Base-by-base conservation (phyloP, 2,888 invertebrate species). In the Podotricha telesiphe region DNA sequence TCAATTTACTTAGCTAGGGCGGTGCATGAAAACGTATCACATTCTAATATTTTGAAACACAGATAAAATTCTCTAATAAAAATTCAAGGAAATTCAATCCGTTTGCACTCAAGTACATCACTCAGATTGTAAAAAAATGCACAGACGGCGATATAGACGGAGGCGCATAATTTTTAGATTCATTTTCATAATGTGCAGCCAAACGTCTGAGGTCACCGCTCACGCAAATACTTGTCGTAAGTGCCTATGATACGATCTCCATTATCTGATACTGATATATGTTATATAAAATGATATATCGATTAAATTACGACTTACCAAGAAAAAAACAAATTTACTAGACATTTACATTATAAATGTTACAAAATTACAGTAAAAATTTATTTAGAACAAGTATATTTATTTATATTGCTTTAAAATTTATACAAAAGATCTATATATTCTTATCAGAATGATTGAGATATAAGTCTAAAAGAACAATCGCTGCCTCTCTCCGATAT, bases 21-120 rank as follows among this genome's bases (percentile, higher is more conserved):
- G 34, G 34, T 55, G 17, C 34, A 13, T 17, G 17, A 34, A 11
- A 55, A 19, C 5, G 17, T 17, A 17, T 40, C 28, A 45, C 58
- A 58, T 64, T 65, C 63, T 28, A 75, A 77, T 77, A 75, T 79
- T 78, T 77, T 78, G 76, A 82, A 83, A 86, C 84, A 76, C 80
- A 87, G 85, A 87, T 80, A 76, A 77, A 87, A 80, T 76, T 80
- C 71, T 68, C 86, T 87, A 82, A 89, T 93, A 86, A 88, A 93
- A 92, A 93, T 93, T 93, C 92, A 93, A 93, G 91, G 91, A 91
- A 91, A 91, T 89, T 86, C 80, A 82, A 87, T 86, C 81, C 86
- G 87, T 91, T 86, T 91, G 91, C 91, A 91, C 81, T 86, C 84
- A 86, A 90, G 89, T 89, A 90, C 89, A 89, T 88, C 83, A 82